Base-by-base conservation (phyloP, 2,888 invertebrate species). In the Drosophila nr. fundita region DNA sequence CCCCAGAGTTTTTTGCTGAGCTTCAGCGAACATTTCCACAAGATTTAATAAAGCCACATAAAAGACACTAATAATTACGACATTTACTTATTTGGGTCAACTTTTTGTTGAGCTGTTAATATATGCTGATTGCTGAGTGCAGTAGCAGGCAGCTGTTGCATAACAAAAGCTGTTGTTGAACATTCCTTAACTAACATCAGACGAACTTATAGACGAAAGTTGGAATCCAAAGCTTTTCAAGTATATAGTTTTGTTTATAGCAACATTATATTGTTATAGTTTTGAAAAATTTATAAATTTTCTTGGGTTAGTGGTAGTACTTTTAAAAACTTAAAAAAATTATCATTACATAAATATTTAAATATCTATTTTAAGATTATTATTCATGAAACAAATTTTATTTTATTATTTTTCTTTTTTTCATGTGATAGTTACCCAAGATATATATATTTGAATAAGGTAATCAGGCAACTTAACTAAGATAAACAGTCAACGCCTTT, bases 1-100 rank as follows among this genome's bases (percentile, higher is more conserved):
- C 91, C 89, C 38, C 80, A 91, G 50, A 92, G 92, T 76, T 92
- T 91, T 81, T 75, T 92, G 73, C 72, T 89, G 45, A 82, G 82
- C 40, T 83, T 91, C 30, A 92, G 83, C 36, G 60, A 69, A 62
- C 68, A 73, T 8, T 83, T 90, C 53, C 75, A 67, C 21, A 82
- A 76, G 70, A 70, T 73, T 82, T 68, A 77, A 78, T 80, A 73
- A 72, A 76, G 38, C 45, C 60, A 53, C 52, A 64, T 55, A 49
- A 60, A 55, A 52, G 45, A 50, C 24, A 73, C 30, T 62, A n/a
- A n/a, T 8, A 38, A 61, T 42, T 61, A 24, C 49, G 21, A 36
- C 10, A 45, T 53, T 52, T 42, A 68, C 29, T 53, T 38, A 57
- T 38, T 8, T 18, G 48, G 63, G 53, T 36, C 24, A n/a, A 63